Conservation (phyloP, 1,140 invertebrate species). For the Ips nitidus region DNA sequence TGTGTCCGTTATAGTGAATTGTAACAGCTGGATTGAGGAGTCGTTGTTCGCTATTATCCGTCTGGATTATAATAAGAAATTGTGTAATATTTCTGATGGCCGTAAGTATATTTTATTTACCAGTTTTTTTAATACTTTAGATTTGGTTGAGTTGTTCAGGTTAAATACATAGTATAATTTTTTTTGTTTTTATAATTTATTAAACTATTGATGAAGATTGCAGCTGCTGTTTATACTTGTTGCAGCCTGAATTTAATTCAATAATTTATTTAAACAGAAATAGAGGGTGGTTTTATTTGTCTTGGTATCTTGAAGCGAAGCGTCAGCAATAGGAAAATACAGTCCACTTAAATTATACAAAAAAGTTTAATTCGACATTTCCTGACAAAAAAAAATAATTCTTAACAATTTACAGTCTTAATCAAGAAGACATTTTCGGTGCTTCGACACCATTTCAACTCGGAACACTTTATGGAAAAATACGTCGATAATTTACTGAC, state of each 20-base stretch:
- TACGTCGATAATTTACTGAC: conserved; percentile 49
- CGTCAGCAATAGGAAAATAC: too few species aligned
- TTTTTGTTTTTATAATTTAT: too few species aligned
- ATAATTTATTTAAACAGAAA: too few species aligned
- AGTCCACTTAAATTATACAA: too few species aligned
- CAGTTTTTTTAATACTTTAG: conserved; percentile 13
- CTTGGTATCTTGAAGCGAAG: too few species aligned
- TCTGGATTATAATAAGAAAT: conserved; percentile 49
- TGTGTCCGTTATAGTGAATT: conserved; percentile 49
- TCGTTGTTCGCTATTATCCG: conserved; percentile 50
- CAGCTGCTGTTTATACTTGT: too few species aligned
- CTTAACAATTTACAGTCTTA: conserved; percentile 14
- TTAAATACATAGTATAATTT: too few species aligned
- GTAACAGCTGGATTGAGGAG: conserved; percentile 51
- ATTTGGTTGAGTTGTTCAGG: neutral
- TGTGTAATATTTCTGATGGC: conserved; percentile 35
- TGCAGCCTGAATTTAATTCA: conserved; percentile 1
- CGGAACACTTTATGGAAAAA: conserved; percentile 48
- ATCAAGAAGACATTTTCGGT: conserved; percentile 12
- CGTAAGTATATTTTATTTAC: conserved; percentile 6
- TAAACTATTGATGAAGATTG: too few species aligned
- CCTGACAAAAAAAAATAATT: too few species aligned
- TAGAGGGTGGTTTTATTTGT: too few species aligned
- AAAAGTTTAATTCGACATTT: too few species aligned
- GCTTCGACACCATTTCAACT: conserved; percentile 9